Evolutionary conservation across 2,797 vertebrate genomes (phyloP).

Genomic region (Helarctos malayanus): DNA sequence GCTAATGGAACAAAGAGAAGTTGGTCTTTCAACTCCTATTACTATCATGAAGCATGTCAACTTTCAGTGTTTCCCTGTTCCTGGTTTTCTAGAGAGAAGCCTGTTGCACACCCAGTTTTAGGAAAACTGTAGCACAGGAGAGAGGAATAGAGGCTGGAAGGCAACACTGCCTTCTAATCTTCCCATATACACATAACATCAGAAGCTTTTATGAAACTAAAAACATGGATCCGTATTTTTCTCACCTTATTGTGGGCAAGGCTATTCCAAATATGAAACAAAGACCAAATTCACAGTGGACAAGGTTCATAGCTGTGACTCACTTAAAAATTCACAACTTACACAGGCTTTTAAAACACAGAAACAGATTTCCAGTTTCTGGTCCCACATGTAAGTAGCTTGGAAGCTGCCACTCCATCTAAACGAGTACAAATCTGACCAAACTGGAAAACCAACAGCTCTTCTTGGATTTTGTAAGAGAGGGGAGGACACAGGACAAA

Average conservation of each 20-base stretch:
- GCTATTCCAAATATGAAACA: neutral
- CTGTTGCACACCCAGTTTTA: neutral
- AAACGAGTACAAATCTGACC: neutral
- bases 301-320: neutral
- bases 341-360: neutral
- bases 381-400: neutral
- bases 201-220: neutral
- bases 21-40: neutral
- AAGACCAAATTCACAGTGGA: neutral
- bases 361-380: slow-evolving; percentile 13
- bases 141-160: neutral
- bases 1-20: neutral
- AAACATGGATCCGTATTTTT: neutral
- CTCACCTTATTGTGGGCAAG: neutral
- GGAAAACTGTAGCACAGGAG: neutral
- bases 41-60: neutral
- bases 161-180: neutral
- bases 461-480: neutral
- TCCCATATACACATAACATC: neutral
- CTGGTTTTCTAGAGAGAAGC: neutral
- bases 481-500: neutral
- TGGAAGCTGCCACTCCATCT: neutral
- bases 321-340: neutral
- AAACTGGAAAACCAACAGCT: neutral
- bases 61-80: neutral